Evolutionary conservation across 2,888 invertebrate species (phyloP).

Genomic region (Plebejus melissa): DNA sequence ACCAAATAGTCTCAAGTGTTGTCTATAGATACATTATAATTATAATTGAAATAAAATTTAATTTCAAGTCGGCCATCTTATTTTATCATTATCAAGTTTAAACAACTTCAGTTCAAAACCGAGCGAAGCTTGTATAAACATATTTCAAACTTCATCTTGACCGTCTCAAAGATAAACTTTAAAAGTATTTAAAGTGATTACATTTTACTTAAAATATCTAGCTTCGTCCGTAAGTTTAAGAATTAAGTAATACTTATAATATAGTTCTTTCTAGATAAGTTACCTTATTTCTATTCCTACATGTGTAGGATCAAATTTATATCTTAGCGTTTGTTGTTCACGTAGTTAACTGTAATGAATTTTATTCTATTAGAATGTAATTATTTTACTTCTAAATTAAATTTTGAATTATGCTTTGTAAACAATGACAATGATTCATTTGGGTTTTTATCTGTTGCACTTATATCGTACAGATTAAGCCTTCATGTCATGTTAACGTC

Average conservation of each 20-base stretch:
- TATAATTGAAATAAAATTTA: constrained; percentile 38
- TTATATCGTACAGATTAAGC: background rate
- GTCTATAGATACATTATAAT: constrained; percentile 26
- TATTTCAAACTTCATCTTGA: constrained; percentile 54
- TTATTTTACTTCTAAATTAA: too few relatives aligned
- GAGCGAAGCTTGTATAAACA: constrained; percentile 45
- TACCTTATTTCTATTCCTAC: background rate
- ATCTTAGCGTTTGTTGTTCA: too few relatives aligned
- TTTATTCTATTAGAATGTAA: background rate
- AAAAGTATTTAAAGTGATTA: constrained; percentile 60
- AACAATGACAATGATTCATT: background rate
- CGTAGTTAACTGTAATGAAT: too few relatives aligned
- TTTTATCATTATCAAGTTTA: constrained; percentile 39
- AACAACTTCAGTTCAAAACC: constrained; percentile 38
- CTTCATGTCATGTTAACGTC: background rate
- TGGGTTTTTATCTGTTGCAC: background rate
- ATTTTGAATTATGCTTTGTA: too few relatives aligned
- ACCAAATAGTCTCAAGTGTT: background rate
- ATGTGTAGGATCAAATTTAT: background rate
- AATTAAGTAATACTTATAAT: background rate
- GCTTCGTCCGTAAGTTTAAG: background rate
- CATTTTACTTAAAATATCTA: background rate
- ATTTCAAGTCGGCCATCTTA: constrained; percentile 38
- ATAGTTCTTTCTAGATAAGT: background rate
- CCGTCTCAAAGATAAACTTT: constrained; percentile 52